Percentiles rank a stretch among this genome's conserved stretches.
phyloP scores from a whole-genome alignment of 2,797 vertebrate species.

The Lophius americanus region DNA sequence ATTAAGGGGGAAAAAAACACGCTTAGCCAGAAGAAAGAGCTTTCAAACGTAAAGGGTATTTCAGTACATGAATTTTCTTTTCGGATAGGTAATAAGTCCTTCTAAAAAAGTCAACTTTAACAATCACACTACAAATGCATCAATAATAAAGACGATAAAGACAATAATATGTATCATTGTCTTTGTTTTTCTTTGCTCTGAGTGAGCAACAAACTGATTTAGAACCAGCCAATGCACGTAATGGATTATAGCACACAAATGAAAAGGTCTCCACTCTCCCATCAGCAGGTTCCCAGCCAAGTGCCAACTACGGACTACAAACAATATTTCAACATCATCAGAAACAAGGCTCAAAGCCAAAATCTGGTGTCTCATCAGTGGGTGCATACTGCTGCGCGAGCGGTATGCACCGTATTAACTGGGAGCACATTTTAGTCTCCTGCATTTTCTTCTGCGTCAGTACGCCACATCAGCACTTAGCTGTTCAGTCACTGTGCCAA shows the following conservation, averaged over 20 bases:
- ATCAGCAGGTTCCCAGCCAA: slow-evolving; percentile 52
- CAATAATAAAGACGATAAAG: background rate
- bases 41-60: slow-evolving; percentile 7
- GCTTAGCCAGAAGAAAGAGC: background rate
- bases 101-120: slow-evolving; percentile 7
- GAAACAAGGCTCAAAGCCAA: slow-evolving; percentile 46
- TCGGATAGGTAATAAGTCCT: background rate
- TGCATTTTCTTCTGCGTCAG: slow-evolving; percentile 32
- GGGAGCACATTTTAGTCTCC: slow-evolving; percentile 50
- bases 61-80: background rate
- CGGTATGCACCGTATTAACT: slow-evolving; percentile 61
- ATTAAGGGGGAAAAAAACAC: background rate
- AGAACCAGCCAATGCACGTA: slow-evolving; percentile 48
- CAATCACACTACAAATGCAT: slow-evolving; percentile 8
- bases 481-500: slow-evolving; percentile 15
- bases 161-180: too few relatives aligned
- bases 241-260: slow-evolving; percentile 45
- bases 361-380: slow-evolving; percentile 41
- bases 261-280: slow-evolving; percentile 48
- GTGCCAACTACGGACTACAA: slow-evolving; percentile 37
- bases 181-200: slow-evolving; percentile 3
- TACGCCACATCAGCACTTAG: slow-evolving; percentile 29
- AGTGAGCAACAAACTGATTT: slow-evolving; percentile 38
- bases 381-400: slow-evolving; percentile 7
- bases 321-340: slow-evolving; percentile 57